Evolutionary conservation across 2,113 vertebrate genomes (phyloP).

Genomic region (Tursiops truncatus): DNA sequence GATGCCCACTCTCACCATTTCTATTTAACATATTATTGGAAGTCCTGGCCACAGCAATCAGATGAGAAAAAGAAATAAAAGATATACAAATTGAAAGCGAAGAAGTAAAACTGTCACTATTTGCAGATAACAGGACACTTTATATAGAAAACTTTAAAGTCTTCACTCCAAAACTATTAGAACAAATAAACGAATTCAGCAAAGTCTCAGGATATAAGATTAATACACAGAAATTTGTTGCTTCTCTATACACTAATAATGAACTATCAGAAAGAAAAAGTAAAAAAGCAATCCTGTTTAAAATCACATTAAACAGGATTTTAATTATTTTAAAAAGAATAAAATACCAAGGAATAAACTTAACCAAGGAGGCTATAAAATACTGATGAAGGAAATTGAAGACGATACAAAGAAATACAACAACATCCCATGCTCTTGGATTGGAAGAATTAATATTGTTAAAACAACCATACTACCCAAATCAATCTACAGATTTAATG

Average conservation of each 20-base stretch:
- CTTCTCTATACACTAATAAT: neutral
- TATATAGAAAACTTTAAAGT: neutral
- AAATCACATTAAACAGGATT: neutral
- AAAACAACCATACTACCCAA: neutral
- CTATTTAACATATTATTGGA: neutral
- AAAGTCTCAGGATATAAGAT: neutral
- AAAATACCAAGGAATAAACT: neutral
- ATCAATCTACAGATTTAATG: neutral
- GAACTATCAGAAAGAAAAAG: neutral
- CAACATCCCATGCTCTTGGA: neutral
- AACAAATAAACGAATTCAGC: neutral
- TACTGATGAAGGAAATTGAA: neutral
- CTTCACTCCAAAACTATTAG: neutral
- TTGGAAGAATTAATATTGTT: neutral
- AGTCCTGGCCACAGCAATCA: neutral
- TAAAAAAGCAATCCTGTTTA: neutral
- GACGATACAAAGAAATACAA: neutral
- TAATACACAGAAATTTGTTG: neutral
- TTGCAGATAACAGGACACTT: neutral
- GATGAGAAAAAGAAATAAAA: neutral
- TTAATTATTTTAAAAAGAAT: neutral
- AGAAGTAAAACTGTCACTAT: neutral
- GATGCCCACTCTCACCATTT: neutral
- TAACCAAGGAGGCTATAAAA: neutral
- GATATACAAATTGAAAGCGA: neutral